A percentile compares a stretch with the other conserved stretches of the same genome.
Conservation (phyloP, 2,797 vertebrate species). For the Thripadectes ignobilis region DNA sequence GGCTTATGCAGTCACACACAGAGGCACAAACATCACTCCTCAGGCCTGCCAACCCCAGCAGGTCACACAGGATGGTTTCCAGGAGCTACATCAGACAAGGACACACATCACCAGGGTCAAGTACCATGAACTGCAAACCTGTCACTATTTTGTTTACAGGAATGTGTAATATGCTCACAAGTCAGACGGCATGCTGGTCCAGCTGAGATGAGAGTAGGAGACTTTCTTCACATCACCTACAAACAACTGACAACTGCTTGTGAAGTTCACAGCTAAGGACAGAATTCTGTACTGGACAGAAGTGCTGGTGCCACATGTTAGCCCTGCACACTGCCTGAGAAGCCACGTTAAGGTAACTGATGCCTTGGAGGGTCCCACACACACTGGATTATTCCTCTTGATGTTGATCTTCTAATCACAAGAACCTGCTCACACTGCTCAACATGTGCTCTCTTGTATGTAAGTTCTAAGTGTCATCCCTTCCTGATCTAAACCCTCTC, state of each 20-base stretch:
- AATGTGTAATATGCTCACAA: not conserved
- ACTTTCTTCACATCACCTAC: not conserved
- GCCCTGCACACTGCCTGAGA: not conserved
- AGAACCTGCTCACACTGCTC: not conserved
- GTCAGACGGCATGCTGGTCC: not conserved
- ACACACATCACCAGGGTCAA: not conserved
- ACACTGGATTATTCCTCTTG: too few species aligned
- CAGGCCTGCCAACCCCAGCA: not conserved
- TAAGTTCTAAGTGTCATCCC: not conserved
- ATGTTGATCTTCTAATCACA: not conserved
- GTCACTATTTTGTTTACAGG: not conserved
- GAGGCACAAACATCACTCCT: not conserved
- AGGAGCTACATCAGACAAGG: not conserved
- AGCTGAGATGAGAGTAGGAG: rapidly evolving
- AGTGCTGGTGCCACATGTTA: not conserved
- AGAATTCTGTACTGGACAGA: not conserved
- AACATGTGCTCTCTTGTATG: not conserved
- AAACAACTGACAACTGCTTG: not conserved
- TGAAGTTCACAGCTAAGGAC: not conserved
- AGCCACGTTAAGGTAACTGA: rapidly evolving
- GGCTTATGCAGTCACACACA: not conserved
- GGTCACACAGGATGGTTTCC: not conserved
- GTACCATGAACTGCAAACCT: not conserved
- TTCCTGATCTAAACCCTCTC: not conserved
- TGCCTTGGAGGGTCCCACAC: not conserved